phyloP scores from a whole-genome alignment of 1,140 invertebrate genomes.

The Zaprionus lachaisei region DNA sequence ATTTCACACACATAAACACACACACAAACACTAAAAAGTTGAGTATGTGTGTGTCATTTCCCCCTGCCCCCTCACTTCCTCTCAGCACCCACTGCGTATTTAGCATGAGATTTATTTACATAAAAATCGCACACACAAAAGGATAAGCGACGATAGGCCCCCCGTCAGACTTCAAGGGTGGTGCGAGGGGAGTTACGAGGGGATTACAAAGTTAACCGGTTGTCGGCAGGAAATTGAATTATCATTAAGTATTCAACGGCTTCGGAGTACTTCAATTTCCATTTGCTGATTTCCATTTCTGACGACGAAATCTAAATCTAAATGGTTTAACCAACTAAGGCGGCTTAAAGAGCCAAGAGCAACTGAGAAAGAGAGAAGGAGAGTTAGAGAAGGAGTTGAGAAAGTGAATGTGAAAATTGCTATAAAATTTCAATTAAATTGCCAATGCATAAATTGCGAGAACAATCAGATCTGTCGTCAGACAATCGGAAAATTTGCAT shows the following conservation, averaged over 20 bases:
- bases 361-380: conserved; percentile 15
- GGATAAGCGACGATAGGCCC: conserved; percentile 7
- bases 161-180: conserved; percentile 14
- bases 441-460: conserved; percentile 56
- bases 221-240: conserved; percentile 51
- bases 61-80: background rate
- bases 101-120: conserved; percentile 62
- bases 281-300: conserved; percentile 40
- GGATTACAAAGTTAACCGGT: conserved; percentile 37
- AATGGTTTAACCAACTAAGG: conserved; percentile 42
- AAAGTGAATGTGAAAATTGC: conserved; percentile 26
- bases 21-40: background rate
- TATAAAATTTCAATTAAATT: conserved; percentile 56
- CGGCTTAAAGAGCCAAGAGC: background rate
- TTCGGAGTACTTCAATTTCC: conserved; percentile 15
- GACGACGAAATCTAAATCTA: conserved; percentile 3
- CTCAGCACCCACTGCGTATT: conserved; percentile 35
- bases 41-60: background rate
- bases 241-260: conserved; percentile 49
- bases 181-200: background rate
- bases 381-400: background rate
- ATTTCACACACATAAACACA: background rate
- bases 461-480: conserved; percentile 16
- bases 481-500: conserved; percentile 50
- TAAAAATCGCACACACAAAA: conserved; percentile 50